phyloP scores from a whole-genome alignment of 2,113 vertebrate species.

The Triplophysa dalaica region DNA sequence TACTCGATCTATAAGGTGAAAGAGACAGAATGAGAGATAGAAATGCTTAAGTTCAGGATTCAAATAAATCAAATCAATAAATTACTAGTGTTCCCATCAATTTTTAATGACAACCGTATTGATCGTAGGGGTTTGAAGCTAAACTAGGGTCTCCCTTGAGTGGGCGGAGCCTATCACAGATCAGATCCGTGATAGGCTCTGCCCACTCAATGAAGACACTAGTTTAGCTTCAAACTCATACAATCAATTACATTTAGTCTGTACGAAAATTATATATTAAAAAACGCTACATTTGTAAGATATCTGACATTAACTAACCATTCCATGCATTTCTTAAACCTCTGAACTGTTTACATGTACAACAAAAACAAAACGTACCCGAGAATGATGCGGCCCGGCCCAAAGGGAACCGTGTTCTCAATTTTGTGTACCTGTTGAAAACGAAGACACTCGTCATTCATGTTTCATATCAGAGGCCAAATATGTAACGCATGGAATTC shows the following conservation, averaged over 20 bases:
- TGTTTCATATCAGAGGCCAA: conserved; percentile 70
- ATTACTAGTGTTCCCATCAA: conserved; percentile 72
- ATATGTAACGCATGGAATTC: conserved; percentile 54
- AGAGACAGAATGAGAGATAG: conserved; percentile 12
- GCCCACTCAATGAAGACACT: too few relatives aligned
- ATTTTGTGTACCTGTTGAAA: conserved; percentile 16
- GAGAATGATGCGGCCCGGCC: conserved; percentile 64
- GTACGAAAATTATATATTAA: too few relatives aligned
- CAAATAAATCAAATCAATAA: conserved; percentile 47
- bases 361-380: conserved; percentile 71
- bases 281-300: too few relatives aligned
- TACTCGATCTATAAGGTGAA: conserved; percentile 73
- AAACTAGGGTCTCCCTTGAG: conserved; percentile 78
- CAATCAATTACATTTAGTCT: too few relatives aligned
- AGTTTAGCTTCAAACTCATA: too few relatives aligned
- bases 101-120: conserved; percentile 78
- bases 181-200: too few relatives aligned
- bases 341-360: conserved; percentile 77
- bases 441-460: conserved; percentile 69
- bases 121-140: conserved; percentile 76
- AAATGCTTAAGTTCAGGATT: conserved; percentile 51
- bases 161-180: conserved; percentile 16
- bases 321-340: conserved; percentile 49
- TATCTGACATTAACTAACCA: too few relatives aligned
- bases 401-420: neutral